Evolutionary conservation across 2,113 vertebrate genomes (phyloP), one percentile per base, ranked within the genome.

Genomic region (Percina caprodes): DNA sequence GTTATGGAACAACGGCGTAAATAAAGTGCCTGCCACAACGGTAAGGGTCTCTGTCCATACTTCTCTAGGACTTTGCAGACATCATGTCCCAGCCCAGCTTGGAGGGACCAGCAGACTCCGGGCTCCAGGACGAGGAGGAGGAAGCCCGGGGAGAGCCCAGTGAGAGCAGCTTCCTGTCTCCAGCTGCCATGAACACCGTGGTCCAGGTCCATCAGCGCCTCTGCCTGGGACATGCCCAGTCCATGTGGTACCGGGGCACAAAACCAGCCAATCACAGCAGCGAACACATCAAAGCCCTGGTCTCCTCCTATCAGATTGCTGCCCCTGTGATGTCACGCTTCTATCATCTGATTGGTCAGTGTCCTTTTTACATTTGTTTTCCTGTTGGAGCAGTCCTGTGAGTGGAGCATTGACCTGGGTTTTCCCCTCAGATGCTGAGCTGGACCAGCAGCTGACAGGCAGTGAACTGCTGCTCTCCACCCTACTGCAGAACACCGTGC

Each of bases 221-320:
- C 61, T 99, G 97, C 82, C 92, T 97, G 86, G 93, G 85, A 77
- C 96, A 96, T 21, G 95, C 97, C 55, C 94, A 55, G 0, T 97
- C 98, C 6, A 94, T 97, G 74, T 99, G 98, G 98, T 98, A 99
- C 88, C 96, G 93, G 5, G 90, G 95, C 85, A 84, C 48, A 21
- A 18, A 84, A 2, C 94, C 95, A 10, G 73, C 91, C 78, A 92
- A 94, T 79, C 93, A 94, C 83, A 82, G 92, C 79, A 94, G 94
- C 80, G 95, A 97, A 77, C 96, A 96, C 74, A 90, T 99, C 83
- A 94, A 77, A 46, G 86, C 96, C 16, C 95, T 99, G 91, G 70
- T 98, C 49, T 96, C 95, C n/a, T 98, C 97, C 91, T 98, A 98
- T 90, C 97, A 97, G 92, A 98, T 97, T n/a, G 96, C 96, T 16